Base-by-base conservation (phyloP, 2,888 invertebrate genomes). In the Meghimatium bilineatum region DNA sequence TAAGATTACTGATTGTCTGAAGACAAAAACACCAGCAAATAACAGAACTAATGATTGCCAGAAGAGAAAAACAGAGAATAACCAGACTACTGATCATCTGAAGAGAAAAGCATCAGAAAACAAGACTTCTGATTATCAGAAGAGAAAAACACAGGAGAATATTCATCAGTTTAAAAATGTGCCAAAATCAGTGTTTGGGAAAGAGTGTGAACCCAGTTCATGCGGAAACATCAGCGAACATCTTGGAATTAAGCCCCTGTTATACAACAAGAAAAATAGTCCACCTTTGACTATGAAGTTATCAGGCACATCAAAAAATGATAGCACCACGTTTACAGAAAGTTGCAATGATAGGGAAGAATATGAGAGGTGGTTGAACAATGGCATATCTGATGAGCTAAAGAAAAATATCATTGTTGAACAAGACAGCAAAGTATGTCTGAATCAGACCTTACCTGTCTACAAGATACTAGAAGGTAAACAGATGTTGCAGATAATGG, bases 401-500 rank as follows among this genome's bases (percentile, higher is more conserved):
- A 12, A 23, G 29, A 74, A 74, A 74, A 5, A 29, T 0, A 49
- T 14, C 29, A 14, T 49, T 14, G 14, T 29, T 23, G 17, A 29
- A n/a, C 29, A 49, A 17, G 49, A 44, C 23, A 32, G 52, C 60
- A 76, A 34, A 56, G 60, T n/a, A 23, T 44, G 44, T 36, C 52
- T 79, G 32, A 79, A 79, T 52, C 67, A 38, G 69, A 66, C 79
- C 8, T 69, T 79, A 23, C 79, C 79, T 20, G 52, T 34, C 32
- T n/a, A 17, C 32, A 14, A 34, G 12, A 67, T 29, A 49, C 32
- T 49, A 29, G 34, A 44, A 8, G 69, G 8, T 20, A 52, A 17
- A 69, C 14, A 52, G 83, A 49, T 10, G 26, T 36, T n/a, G 0
- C 75, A 86, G 12, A 78, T 77, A 26, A 82, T 81, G 32, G 88